phyloP scores from a whole-genome alignment of 2,888 invertebrate genomes.

The Tromatobia lineatoria region DNA sequence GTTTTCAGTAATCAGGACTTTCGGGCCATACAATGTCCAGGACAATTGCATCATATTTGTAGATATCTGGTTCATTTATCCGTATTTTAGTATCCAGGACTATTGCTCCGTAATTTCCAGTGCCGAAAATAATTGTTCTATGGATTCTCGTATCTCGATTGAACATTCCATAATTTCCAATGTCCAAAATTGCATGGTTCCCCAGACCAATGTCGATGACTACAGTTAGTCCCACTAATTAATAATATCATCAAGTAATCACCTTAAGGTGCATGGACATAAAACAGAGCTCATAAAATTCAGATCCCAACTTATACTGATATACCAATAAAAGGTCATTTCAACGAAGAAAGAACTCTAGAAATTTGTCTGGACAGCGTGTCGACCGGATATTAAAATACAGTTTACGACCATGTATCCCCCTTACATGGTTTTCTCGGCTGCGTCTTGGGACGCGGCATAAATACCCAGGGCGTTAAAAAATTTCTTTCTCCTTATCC shows the following conservation, averaged over 20 bases:
- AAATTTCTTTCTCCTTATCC: constrained; percentile 6
- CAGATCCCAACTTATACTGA: neutral
- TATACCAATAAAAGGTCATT: neutral
- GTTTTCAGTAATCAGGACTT: no score
- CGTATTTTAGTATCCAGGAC: no score
- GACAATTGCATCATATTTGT: no score
- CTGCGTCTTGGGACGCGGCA: constrained; percentile 4
- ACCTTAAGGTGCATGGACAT: neutral
- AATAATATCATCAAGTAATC: neutral
- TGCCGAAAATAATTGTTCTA: no score
- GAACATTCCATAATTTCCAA: no score
- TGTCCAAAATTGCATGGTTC: no score
- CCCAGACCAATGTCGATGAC: neutral
- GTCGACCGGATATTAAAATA: neutral
- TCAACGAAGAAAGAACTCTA: neutral
- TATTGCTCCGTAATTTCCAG: no score
- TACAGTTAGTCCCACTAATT: neutral
- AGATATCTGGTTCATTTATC: no score
- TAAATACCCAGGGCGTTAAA: constrained; percentile 37
- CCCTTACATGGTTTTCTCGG: neutral
- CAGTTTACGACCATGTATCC: constrained; percentile 19
- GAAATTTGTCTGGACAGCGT: constrained; percentile 1
- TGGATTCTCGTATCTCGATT: no score
- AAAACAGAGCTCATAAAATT: neutral
- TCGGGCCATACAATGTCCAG: no score